These are phyloP conservation scores for Balanococcus diminutus DNA, from an alignment of 2,888 invertebrate species.

Conservation along the genomic window DNA sequence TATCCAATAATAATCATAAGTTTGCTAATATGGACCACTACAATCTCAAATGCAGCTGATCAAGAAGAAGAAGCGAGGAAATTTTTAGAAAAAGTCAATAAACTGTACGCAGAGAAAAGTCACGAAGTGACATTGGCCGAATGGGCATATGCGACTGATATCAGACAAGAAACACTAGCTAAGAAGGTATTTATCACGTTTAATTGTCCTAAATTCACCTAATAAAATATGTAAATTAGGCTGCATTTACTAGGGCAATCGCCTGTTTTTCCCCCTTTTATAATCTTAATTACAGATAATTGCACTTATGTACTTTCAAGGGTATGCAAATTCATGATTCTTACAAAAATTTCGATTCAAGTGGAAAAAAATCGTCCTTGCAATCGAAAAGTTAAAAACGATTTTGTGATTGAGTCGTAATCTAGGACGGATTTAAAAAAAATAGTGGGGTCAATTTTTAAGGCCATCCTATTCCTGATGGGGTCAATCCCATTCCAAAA, in stretches of 20 bases:
- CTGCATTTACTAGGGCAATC: too few relatives aligned
- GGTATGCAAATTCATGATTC: too few relatives aligned
- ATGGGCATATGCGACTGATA: constrained; percentile 79
- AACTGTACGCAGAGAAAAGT: constrained; percentile 66
- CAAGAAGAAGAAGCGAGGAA: constrained; percentile 57
- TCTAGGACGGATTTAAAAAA: too few relatives aligned
- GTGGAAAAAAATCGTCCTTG: too few relatives aligned
- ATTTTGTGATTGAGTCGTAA: too few relatives aligned
- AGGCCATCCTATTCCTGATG: too few relatives aligned
- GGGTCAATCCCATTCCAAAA: too few relatives aligned
- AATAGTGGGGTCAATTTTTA: too few relatives aligned
- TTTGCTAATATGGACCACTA: neutral
- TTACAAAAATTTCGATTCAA: too few relatives aligned
- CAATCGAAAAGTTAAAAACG: too few relatives aligned
- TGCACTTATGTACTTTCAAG: too few relatives aligned
- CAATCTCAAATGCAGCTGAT: neutral
- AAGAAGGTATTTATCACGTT: constrained; percentile 62
- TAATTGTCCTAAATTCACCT: neutral
- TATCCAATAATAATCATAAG: neutral
- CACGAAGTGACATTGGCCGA: constrained; percentile 69
- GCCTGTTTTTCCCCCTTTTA: neutral
- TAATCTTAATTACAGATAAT: too few relatives aligned
- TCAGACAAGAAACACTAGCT: constrained; percentile 74
- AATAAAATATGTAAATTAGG: neutral
- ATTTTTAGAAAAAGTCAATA: constrained; percentile 68